Evolutionary conservation across 2,113 vertebrate genomes (phyloP).

Genomic region (Antechinus stuartii): DNA sequence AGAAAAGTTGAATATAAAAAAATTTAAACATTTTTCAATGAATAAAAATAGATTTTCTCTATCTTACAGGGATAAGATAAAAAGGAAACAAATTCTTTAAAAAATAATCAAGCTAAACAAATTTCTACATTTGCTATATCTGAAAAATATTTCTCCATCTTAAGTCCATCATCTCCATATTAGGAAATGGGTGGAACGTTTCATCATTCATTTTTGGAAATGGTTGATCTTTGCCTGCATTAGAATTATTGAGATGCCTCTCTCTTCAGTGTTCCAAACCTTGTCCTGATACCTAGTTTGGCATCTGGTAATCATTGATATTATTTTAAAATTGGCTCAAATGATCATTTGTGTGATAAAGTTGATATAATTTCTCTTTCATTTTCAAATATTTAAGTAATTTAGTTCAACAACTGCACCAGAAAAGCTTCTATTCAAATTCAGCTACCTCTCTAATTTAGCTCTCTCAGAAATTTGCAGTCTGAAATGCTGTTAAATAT

Average conservation of each 20-base stretch:
- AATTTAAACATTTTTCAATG: background rate
- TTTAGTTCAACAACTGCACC: background rate
- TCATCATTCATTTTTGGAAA: background rate
- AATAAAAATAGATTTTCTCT: background rate
- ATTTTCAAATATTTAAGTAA: background rate
- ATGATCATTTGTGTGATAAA: background rate
- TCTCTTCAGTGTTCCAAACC: background rate
- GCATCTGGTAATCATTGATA: background rate
- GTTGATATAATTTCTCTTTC: background rate
- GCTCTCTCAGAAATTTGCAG: background rate
- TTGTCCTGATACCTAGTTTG: background rate
- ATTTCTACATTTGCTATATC: background rate
- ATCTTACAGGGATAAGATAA: background rate
- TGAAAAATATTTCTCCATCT: background rate
- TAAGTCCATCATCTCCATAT: background rate
- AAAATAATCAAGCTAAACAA: background rate
- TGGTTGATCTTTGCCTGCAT: background rate
- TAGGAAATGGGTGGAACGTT: background rate
- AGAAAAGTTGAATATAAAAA: background rate
- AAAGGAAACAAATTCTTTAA: background rate
- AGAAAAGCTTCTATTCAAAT: background rate
- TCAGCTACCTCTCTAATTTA: background rate
- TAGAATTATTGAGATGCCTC: background rate
- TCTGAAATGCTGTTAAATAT: background rate
- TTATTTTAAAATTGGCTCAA: background rate